Evolutionary conservation across 64 coral and sea anemone genomes (phyloP).

Genomic region (Catalaphyllia jardinei): DNA sequence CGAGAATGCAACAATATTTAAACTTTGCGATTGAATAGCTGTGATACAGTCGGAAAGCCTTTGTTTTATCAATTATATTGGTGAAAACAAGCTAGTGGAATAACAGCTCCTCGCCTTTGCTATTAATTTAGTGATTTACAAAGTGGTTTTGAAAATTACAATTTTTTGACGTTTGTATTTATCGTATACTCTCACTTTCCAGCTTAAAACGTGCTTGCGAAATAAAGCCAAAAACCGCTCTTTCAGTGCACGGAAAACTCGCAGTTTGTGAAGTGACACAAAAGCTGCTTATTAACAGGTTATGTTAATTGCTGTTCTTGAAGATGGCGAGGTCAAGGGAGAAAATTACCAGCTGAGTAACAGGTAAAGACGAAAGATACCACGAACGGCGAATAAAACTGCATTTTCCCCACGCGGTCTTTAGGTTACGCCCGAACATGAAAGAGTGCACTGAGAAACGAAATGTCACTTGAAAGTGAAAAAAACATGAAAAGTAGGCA

Average conservation of each 20-base stretch:
- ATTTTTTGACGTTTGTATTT: neutral
- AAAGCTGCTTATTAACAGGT: neutral
- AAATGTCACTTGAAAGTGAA: conserved; percentile 38
- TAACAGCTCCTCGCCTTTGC: conserved; percentile 7
- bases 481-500: neutral
- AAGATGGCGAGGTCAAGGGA: neutral
- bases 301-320: neutral
- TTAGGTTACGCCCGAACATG: neutral
- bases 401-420: neutral
- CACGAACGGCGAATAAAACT: neutral
- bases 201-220: neutral
- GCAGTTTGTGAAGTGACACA: neutral
- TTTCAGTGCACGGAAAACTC: neutral
- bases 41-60: conserved; percentile 38
- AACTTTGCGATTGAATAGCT: conserved; percentile 33
- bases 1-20: conserved; percentile 53
- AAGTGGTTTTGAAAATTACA: neutral
- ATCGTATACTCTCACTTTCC: neutral
- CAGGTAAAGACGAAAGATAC: conserved; percentile 13
- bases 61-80: conserved; percentile 54
- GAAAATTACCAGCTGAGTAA: conserved; percentile 21
- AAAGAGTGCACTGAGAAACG: conserved; percentile 2
- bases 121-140: neutral
- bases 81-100: conserved; percentile 30
- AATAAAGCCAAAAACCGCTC: neutral